Percentiles rank a stretch among this genome's conserved stretches.
These are phyloP conservation scores for Silvanus unidentatus DNA, from an alignment of 2,888 invertebrate species.

Conservation along the genomic window DNA sequence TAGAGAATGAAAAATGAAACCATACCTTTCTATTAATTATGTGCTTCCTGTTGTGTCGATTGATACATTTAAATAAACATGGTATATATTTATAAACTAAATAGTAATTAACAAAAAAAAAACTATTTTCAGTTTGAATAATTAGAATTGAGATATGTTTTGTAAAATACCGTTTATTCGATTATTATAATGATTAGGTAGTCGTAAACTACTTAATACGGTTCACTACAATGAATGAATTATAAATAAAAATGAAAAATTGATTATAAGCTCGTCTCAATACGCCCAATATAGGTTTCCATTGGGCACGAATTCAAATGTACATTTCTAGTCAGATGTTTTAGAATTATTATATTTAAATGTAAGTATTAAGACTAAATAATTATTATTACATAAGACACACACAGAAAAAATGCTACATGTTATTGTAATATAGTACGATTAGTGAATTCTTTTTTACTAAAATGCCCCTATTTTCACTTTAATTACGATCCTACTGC, in stretches of 20 bases:
- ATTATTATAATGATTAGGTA: conserved; percentile 26
- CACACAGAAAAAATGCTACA: conserved; percentile 1
- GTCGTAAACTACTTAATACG: conserved; percentile 21
- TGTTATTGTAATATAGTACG: conserved; percentile 17
- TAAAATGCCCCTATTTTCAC: not conserved
- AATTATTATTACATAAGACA: conserved; percentile 7
- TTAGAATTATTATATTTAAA: conserved; percentile 22
- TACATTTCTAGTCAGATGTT: conserved; percentile 30
- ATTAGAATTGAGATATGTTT: conserved; percentile 13
- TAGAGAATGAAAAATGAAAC: conserved; percentile 15
- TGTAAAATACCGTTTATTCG: conserved; percentile 30
- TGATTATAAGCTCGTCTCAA: conserved; percentile 23
- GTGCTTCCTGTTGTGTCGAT: conserved; percentile 39
- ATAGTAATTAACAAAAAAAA: not conserved
- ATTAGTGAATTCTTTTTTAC: conserved; percentile 3
- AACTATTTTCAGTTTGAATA: not conserved
- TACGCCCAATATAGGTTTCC: conserved; percentile 17
- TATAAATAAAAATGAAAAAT: too few relatives aligned
- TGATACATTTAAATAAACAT: conserved; percentile 22
- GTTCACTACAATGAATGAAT: conserved; percentile 40
- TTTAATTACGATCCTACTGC: too few relatives aligned
- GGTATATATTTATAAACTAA: conserved; percentile 14
- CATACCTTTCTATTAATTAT: conserved; percentile 31
- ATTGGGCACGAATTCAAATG: conserved; percentile 20
- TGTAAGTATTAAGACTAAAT: conserved; percentile 12